phyloP scores from a whole-genome alignment of 2,113 vertebrate genomes.

The Micronisus gabar region DNA sequence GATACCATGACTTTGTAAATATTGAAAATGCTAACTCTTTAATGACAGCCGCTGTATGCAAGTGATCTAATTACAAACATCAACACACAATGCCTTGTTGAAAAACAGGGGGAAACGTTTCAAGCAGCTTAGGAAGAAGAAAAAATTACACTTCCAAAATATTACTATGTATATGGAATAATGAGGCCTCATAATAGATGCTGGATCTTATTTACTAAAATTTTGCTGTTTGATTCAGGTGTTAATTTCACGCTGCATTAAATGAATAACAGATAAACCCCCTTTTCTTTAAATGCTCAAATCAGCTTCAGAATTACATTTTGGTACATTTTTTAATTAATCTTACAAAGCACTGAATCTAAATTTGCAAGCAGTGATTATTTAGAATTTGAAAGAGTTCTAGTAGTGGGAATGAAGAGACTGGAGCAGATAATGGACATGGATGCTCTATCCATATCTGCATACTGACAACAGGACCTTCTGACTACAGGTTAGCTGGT shows the following conservation, averaged over 20 bases:
- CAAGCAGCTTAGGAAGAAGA: neutral
- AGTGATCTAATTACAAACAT: conserved; percentile 5
- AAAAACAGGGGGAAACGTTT: neutral
- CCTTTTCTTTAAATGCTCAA: conserved; percentile 7
- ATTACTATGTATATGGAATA: neutral
- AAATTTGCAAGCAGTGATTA: conserved; percentile 10
- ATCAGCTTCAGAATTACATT: conserved; percentile 5
- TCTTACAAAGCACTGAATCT: conserved; percentile 49
- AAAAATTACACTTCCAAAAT: neutral
- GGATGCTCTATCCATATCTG: neutral
- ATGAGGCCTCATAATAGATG: neutral
- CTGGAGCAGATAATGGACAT: neutral
- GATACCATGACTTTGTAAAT: neutral
- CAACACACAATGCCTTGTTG: neutral
- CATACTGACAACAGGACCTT: neutral
- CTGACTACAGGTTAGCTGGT: neutral
- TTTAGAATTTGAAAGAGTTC: conserved; percentile 5
- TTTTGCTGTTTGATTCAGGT: conserved; percentile 24
- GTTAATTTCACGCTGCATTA: conserved; percentile 41
- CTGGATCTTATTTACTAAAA: conserved; percentile 23
- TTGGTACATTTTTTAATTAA: conserved; percentile 29
- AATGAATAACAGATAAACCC: conserved; percentile 16
- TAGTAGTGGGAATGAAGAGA: neutral
- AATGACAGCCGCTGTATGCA: neutral
- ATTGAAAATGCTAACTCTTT: neutral